Evolutionary conservation across 2,113 vertebrate genomes (phyloP).

Genomic region (Bufo bufo): DNA sequence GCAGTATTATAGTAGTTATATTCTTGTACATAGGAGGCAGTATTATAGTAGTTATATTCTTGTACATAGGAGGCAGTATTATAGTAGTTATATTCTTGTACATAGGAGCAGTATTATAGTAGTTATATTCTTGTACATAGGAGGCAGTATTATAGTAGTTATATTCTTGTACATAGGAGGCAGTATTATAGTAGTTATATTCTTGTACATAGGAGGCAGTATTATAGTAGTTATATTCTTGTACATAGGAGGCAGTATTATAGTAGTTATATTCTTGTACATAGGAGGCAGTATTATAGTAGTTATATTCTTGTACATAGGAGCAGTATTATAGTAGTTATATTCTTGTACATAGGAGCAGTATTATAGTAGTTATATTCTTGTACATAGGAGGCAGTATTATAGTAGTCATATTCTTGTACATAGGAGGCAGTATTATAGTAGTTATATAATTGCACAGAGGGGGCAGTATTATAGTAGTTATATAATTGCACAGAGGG

Average conservation of each 20-base stretch:
- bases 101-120: not conserved
- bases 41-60: not conserved
- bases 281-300: constrained; percentile 3
- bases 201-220: not conserved
- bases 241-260: not conserved
- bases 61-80: not conserved
- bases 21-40: not conserved
- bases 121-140: not conserved
- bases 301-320: constrained; percentile 1
- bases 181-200: constrained; percentile 12
- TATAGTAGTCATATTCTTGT: too few species aligned
- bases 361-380: constrained; percentile 6
- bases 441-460: too few species aligned
- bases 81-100: not conserved
- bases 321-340: constrained; percentile 1
- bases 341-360: not conserved
- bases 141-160: not conserved
- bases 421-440: too few species aligned
- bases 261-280: not conserved
- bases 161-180: not conserved
- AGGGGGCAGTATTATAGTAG: too few species aligned
- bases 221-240: constrained; percentile 2
- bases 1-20: not conserved
- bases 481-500: too few species aligned
- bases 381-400: not conserved